Base-by-base conservation (phyloP, 2,797 vertebrate genomes). In the Rhinogobio ventralis region DNA sequence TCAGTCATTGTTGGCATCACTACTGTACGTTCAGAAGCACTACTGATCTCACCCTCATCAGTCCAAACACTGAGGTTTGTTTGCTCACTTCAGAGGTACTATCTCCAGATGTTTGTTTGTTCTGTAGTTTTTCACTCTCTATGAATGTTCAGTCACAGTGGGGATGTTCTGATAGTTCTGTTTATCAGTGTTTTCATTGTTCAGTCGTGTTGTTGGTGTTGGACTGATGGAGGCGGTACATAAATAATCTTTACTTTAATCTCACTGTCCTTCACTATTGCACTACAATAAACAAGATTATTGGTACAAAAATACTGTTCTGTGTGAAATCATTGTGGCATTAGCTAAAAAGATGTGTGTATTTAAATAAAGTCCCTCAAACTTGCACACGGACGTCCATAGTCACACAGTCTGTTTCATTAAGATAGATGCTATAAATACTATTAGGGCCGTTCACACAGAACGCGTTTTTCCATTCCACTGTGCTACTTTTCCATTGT, bases 231-330 rank as follows among this genome's bases (percentile, higher is more conserved):
- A 55, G 53, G 62, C 20, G 84, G 89, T 73, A 86, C 81, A 60
- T 77, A 75, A 86, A 83, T 13, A 81, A 90, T 33, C n/a, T n/a
- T 88, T 77, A 86, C 87, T 86, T 90, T 89, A 89, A 90, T 46
- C 85, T 77, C 67, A 88, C 85, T 78, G 71, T 90, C 92, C 75
- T 83, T 85, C 86, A 86, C 51, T 91, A n/a, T 92, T 93, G 89
- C 91, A 92, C 92, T 89, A 91, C 91, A 93, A 83, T 88, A 94
- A 95, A 94, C 93, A 92, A 94, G 84, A 76, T 89, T 19, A 25
- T 74, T 20, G 69, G 81, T 82, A 74, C 28, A n/a, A 33, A 28
- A 19, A 51, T 49, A 73, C 7, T 7, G 76, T 0, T 76, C 14
- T 57, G 20, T 14, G 45, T 7, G 25, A 14, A 13, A 1, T 62